Evolutionary conservation across 2,888 invertebrate genomes (phyloP), one percentile per base, ranked within the genome.

Genomic region (Aplocera efformata): DNA sequence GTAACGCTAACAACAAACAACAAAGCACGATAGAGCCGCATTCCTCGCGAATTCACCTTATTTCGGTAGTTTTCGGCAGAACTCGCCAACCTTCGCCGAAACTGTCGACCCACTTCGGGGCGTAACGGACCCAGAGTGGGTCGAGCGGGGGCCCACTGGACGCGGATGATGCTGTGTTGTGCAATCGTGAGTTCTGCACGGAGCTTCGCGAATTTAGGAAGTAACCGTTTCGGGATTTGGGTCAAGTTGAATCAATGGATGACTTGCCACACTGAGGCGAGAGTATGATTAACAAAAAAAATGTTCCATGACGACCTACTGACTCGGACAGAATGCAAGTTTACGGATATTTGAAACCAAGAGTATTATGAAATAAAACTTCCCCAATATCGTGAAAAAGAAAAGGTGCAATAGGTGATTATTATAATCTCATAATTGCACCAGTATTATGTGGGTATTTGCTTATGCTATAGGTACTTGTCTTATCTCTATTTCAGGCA

Each of bases 141-240:
- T 25, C 45, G 36, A 17, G 9, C 26, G 21, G 37, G 11, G 17
- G 32, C 45, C 48, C 48, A 27, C 23, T 34, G 28, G 42, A 48
- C 53, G 56, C 56, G 50, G 52, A 56, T 67, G 65, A 65, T 59
- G 66, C 32, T 37, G 34, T 36, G 54, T 67, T 67, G 68, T 67
- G 69, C 69, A 69, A 69, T 67, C 58, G 58, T 56, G 50, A 62
- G 50, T 52, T 50, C 52, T 53, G 56, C 56, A 59, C 58, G 58
- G 58, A 42, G 30, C 26, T 38, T 35, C 36, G 39, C 43, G 42
- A 48, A 56, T 53, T 58, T 56, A 48, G 45, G 43, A 48, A 38
- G n/a, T 30, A 39, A 54, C 50, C 42, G 50, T 54, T 54, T 50
- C 28, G 26, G 56, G 53, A 8, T 40, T 58, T 45, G 53, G 58